Evolutionary conservation across 2,797 vertebrate genomes (phyloP).

Genomic region (Hydrocynus forskahlii): DNA sequence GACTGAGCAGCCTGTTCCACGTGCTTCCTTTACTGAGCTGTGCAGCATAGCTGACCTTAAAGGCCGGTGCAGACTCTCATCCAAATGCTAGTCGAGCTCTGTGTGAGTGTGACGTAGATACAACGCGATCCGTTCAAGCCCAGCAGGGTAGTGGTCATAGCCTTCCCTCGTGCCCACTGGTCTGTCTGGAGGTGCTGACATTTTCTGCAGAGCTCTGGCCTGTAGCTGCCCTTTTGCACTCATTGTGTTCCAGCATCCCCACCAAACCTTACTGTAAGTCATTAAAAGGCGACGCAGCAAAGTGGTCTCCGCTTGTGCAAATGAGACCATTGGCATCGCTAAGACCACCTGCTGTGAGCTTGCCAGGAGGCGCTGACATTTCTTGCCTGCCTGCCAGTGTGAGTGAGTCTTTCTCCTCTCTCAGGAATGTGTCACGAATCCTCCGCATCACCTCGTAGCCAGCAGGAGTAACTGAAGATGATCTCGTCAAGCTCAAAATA

Average conservation of each 20-base stretch:
- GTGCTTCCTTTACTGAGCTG: not conserved
- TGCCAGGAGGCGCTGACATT: conserved; percentile 68
- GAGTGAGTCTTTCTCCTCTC: conserved; percentile 53
- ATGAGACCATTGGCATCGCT: conserved; percentile 17
- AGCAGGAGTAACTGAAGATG: conserved; percentile 53
- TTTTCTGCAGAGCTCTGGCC: conserved; percentile 7
- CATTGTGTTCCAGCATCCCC: not conserved
- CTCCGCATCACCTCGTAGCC: conserved; percentile 45
- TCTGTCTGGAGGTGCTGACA: conserved; percentile 11
- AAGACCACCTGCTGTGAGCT: conserved; percentile 67
- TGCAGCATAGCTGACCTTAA: conserved; percentile 28
- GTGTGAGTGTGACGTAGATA: not conserved
- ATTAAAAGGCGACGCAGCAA: conserved; percentile 21
- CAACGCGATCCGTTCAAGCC: not conserved
- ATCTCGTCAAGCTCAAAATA: conserved; percentile 44
- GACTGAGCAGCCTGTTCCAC: not conserved
- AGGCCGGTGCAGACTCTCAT: conserved; percentile 27
- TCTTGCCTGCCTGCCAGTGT: conserved; percentile 56
- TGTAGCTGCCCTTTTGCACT: conserved; percentile 31
- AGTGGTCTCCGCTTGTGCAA: conserved; percentile 1
- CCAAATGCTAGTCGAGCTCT: conserved; percentile 29
- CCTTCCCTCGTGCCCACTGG: not conserved
- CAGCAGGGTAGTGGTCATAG: not conserved
- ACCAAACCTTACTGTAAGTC: conserved; percentile 9
- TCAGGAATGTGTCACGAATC: conserved; percentile 59